A percentile compares a stretch with the other conserved stretches of the same genome.
Conservation (phyloP, 2,888 invertebrate species). For the Apodemia duryi region DNA sequence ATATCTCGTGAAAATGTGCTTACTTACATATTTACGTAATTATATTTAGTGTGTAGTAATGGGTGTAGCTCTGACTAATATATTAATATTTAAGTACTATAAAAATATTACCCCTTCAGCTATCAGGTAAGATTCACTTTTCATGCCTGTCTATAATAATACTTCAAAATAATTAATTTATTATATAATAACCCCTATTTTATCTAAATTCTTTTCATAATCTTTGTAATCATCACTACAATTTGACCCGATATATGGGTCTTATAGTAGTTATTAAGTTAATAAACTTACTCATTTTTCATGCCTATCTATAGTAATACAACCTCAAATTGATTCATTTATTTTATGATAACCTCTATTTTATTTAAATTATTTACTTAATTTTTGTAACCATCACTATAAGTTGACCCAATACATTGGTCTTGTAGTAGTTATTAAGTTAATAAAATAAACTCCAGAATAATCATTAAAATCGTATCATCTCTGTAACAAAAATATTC, state of each 20-base stretch:
- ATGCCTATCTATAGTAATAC: too few species aligned
- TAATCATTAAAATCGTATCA: conserved; percentile 3
- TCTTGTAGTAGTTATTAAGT: not conserved
- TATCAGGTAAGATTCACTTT: conserved; percentile 5
- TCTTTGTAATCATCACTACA: not conserved
- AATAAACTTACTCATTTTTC: not conserved
- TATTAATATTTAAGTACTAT: conserved; percentile 19
- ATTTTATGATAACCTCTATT: not conserved
- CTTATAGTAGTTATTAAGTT: not conserved
- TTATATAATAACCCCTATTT: not conserved
- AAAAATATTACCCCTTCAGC: not conserved
- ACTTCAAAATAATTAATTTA: conserved; percentile 1
- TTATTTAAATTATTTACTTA: not conserved
- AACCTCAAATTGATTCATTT: too few species aligned
- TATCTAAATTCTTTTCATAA: not conserved
- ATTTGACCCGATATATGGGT: not conserved
- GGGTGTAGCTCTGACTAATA: conserved; percentile 70
- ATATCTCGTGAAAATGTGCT: conserved; percentile 31
- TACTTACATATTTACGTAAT: conserved; percentile 22
- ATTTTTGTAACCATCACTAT: not conserved
- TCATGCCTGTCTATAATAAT: not conserved
- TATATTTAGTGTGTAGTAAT: conserved; percentile 51
- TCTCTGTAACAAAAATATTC: not conserved
- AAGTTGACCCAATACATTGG: not conserved
- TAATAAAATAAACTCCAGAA: not conserved